phyloP scores from a whole-genome alignment of 1,140 invertebrate species.

The Andricus grossulariae region DNA sequence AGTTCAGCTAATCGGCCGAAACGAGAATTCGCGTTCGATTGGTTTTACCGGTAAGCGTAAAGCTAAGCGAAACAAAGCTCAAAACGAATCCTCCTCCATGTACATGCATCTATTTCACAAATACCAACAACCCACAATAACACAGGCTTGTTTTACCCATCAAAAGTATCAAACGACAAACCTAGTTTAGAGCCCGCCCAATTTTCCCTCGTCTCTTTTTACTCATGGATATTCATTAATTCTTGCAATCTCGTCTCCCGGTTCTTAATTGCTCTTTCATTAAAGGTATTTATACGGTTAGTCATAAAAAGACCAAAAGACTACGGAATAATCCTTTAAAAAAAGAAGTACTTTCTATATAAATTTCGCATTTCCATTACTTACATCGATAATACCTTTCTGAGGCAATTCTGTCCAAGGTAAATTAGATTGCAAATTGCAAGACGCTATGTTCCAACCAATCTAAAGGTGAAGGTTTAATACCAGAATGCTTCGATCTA shows the following conservation, averaged over 20 bases:
- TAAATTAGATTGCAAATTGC: slow-evolving; percentile 30
- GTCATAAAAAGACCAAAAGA: no score
- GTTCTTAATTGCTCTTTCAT: no score
- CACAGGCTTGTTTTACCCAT: no score
- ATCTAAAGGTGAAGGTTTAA: slow-evolving; percentile 30
- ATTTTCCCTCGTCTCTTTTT: no score
- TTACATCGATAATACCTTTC: background rate
- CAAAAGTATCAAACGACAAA: no score
- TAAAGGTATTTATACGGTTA: no score
- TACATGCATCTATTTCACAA: background rate
- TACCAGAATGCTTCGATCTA: slow-evolving; percentile 27
- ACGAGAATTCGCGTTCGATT: slow-evolving; percentile 27
- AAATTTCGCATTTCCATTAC: slow-evolving; percentile 6
- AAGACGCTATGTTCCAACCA: slow-evolving; percentile 25
- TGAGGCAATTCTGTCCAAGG: slow-evolving; percentile 17
- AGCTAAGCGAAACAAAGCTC: slow-evolving; percentile 28
- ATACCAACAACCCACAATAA: background rate
- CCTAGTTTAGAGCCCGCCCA: no score
- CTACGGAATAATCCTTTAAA: no score
- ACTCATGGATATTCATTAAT: no score
- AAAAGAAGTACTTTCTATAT: no score
- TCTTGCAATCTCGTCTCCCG: no score
- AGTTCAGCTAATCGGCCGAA: slow-evolving; percentile 14
- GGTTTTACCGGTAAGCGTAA: slow-evolving; percentile 23
- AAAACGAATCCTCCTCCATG: background rate